Conservation (phyloP, 2,888 invertebrate genomes). For the Crossocerus cetratus region DNA sequence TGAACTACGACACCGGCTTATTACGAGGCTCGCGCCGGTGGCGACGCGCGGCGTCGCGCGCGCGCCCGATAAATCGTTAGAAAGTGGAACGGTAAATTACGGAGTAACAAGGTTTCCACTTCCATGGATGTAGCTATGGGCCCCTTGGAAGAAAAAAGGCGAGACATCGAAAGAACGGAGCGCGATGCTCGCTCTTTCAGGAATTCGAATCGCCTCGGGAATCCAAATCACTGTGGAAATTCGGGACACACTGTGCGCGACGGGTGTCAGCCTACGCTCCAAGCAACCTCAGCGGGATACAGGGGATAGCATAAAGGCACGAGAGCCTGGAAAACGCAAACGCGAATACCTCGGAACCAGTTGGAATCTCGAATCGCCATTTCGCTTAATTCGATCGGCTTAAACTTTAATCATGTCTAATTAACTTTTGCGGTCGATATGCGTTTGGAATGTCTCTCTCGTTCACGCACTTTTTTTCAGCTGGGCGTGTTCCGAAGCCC, state of each 20-base stretch:
- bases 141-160: conserved; percentile 46
- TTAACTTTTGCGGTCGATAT: not conserved
- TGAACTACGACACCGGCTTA: conserved; percentile 29
- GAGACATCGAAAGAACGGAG: conserved; percentile 11
- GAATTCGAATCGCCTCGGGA: conserved; percentile 26
- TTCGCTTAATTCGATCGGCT: not conserved
- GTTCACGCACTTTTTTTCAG: not conserved
- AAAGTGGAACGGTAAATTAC: conserved; percentile 62
- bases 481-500: not conserved
- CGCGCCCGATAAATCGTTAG: conserved; percentile 55
- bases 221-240: conserved; percentile 39
- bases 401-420: too few relatives aligned
- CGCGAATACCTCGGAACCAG: not conserved
- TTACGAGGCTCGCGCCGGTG: conserved; percentile 39
- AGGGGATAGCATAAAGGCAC: too few relatives aligned
- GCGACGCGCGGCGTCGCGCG: too few relatives aligned
- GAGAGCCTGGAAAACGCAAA: not conserved
- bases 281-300: conserved; percentile 28
- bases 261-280: not conserved
- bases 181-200: conserved; percentile 21
- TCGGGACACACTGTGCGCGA: conserved; percentile 19
- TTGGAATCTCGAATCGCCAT: not conserved
- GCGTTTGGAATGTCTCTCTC: not conserved
- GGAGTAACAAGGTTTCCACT: conserved; percentile 49
- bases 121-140: conserved; percentile 46